Base-by-base conservation (phyloP, 2,888 invertebrate species). In the Beris morrisii region DNA sequence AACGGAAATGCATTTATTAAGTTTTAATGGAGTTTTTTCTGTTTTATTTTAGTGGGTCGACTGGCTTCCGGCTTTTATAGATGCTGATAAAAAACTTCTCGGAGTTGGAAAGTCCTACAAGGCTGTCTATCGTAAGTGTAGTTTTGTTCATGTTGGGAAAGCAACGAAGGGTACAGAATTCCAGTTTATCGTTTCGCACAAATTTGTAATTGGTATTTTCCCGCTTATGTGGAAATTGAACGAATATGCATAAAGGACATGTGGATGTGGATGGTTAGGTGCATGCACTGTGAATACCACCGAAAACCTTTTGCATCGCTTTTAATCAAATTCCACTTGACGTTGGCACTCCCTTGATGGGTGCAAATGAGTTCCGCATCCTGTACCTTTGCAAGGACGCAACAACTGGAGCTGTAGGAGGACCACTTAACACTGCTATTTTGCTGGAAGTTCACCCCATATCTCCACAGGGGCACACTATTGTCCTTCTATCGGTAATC, bases 21-120 rank as follows among this genome's bases (percentile, higher is more conserved):
- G 52, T 11, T 22, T 52, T 52, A 52, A 52, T 52, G 13, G 28
- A 52, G 43, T 32, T 43, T 55, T 61, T 48, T 48, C 15, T 44
- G 52, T 64, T 56, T 43, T 5, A 12, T 28, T 44, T 22, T 55
- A 72, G 72, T 72, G 72, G 71, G 67, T 72, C 66, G 66, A 71
- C 57, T 72, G 70, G 69, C 64, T 72, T 9, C 70, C 69, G 28
- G 69, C 58, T 46, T 71, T 72, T 32, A 70, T 72, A 65, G 70
- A 68, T 7, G 70, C 70, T 31, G 70, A 72, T 66, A 67, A 69
- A 58, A 71, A 69, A 58, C 67, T 67, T 56, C 52, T 70, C 22
- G 68, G 70, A 43, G 58, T 70, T 52, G 72, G 72, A 38, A 72
- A 72, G 67, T 67, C 67, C 48, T 72, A 63, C 59, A 67, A 69